Evolutionary conservation across 2,797 vertebrate species (phyloP).

Genomic region (Malacoctenus gilli): DNA sequence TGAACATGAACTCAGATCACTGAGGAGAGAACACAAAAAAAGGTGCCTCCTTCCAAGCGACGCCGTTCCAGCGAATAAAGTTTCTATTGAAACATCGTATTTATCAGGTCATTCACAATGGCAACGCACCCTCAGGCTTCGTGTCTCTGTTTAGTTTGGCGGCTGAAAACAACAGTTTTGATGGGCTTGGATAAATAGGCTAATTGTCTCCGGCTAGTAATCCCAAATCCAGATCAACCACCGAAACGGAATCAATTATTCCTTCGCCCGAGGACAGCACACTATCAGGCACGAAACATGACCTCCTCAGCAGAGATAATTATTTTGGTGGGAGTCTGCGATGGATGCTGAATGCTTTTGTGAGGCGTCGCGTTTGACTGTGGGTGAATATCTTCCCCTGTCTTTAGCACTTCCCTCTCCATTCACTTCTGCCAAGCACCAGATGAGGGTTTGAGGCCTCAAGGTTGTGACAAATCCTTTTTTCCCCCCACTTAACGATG

Average conservation of each 20-base stretch:
- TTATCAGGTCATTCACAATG: constrained; percentile 12
- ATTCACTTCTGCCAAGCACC: constrained; percentile 18
- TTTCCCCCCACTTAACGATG: constrained; percentile 17
- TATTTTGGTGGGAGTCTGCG: constrained; percentile 26
- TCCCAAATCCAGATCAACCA: constrained; percentile 34
- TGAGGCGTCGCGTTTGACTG: constrained; percentile 22
- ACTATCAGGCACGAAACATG: constrained; percentile 15
- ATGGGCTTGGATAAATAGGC: constrained; percentile 41
- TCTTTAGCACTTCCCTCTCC: constrained; percentile 4
- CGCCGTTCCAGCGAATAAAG: no score
- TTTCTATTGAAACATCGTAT: constrained; percentile 6
- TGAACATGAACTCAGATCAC: no score
- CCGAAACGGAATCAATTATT: constrained; percentile 49
- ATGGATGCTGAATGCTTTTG: constrained; percentile 30
- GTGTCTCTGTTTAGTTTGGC: constrained; percentile 20
- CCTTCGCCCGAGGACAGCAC: constrained; percentile 17
- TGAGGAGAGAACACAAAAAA: no score
- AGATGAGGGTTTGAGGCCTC: constrained; percentile 17
- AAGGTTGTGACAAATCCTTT: constrained; percentile 16
- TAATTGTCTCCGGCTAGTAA: constrained; percentile 44
- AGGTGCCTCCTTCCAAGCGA: no score
- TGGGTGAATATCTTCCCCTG: constrained; percentile 10
- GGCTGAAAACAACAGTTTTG: constrained; percentile 33
- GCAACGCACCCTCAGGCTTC: constrained; percentile 16
- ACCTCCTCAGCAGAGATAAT: constrained; percentile 24